Conservation (phyloP, 2,888 invertebrate genomes). For the Sabatieria punctata region DNA sequence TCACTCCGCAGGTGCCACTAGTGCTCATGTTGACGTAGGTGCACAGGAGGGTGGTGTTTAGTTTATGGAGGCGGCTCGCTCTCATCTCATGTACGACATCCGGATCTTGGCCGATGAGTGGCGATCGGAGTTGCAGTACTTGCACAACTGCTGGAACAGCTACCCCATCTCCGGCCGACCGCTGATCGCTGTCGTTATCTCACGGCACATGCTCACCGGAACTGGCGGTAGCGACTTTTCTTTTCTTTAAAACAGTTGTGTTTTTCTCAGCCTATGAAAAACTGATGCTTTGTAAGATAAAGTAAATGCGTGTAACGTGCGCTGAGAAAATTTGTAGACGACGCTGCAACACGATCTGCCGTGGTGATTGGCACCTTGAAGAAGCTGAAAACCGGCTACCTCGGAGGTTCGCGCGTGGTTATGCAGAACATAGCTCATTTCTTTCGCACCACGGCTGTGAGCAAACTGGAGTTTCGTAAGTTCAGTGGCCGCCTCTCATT, state of each 20-base stretch:
- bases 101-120: slow-evolving; percentile 93
- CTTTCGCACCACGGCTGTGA: slow-evolving; percentile 87
- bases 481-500: too few relatives aligned
- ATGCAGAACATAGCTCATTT: slow-evolving; percentile 87
- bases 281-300: too few relatives aligned
- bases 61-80: slow-evolving; percentile 92
- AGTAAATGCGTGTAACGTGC: too few relatives aligned
- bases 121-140: slow-evolving; percentile 89
- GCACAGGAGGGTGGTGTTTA: slow-evolving; percentile 35
- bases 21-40: slow-evolving; percentile 10
- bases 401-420: slow-evolving; percentile 88
- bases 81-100: slow-evolving; percentile 95
- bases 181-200: slow-evolving; percentile 61
- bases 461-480: slow-evolving; percentile 65
- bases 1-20: slow-evolving; percentile 78
- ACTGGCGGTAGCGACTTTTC: too few relatives aligned
- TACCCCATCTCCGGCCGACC: slow-evolving; percentile 92
- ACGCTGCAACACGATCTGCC: not conserved
- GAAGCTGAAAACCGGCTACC: slow-evolving; percentile 91
- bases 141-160: slow-evolving; percentile 95
- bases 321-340: too few relatives aligned
- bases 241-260: too few relatives aligned
- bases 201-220: slow-evolving; percentile 49
- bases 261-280: too few relatives aligned
- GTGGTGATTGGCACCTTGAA: slow-evolving; percentile 86